Evolutionary conservation across 2,888 invertebrate species (phyloP).

Genomic region (Lomographa bimaculata): DNA sequence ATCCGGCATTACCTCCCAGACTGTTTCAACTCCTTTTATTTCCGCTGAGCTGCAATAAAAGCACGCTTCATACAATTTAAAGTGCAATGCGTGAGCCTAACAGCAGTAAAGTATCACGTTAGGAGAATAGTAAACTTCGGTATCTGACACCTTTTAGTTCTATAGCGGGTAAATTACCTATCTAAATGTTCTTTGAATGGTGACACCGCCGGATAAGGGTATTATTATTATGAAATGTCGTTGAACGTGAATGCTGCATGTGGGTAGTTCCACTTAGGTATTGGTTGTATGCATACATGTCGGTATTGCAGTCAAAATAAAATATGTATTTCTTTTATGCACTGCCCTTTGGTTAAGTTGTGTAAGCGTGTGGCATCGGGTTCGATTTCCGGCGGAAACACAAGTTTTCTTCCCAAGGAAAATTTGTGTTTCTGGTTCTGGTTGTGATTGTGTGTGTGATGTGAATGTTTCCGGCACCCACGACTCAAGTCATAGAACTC

Average conservation of each 20-base stretch:
- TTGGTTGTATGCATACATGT: constrained; percentile 2
- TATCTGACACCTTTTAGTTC: constrained; percentile 23
- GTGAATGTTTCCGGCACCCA: no score
- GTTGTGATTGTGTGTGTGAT: no score
- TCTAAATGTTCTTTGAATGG: constrained; percentile 7
- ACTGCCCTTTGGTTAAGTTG: no score
- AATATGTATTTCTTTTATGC: no score
- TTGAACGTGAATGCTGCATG: no score
- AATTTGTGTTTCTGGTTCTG: no score
- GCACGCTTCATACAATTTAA: constrained; percentile 32
- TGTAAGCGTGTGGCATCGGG: no score
- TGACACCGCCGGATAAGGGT: not conserved
- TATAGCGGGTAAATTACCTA: constrained; percentile 15
- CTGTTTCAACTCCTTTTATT: constrained; percentile 26
- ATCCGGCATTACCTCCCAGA: not conserved
- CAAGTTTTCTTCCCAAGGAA: no score
- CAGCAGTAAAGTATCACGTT: constrained; percentile 26
- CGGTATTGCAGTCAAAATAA: no score
- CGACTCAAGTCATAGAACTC: no score
- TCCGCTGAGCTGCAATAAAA: constrained; percentile 31
- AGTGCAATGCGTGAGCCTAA: constrained; percentile 24
- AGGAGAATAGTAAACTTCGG: constrained; percentile 20
- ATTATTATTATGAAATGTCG: constrained; percentile 14
- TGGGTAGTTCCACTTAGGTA: no score
- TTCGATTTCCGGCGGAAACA: no score